Base-by-base conservation (phyloP, 2,888 invertebrate species). In the Norana najaformis region DNA sequence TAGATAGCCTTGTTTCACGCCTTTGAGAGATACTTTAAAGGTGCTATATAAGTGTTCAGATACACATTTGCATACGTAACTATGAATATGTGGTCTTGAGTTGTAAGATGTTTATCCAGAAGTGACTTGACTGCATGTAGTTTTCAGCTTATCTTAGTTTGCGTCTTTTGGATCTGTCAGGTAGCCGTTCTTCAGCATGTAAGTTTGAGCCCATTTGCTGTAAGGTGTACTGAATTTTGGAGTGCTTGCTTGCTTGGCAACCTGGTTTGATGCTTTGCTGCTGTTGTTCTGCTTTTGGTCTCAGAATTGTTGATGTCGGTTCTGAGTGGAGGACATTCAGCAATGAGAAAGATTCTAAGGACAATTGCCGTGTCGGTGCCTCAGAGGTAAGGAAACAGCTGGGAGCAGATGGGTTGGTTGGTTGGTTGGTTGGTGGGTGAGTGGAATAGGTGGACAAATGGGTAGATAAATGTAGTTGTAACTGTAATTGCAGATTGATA, bases 321-420 rank as follows among this genome's bases (percentile, higher is more conserved):
- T 99, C 99, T 8, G 99, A 99, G 95, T 99, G 99, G 99, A 96
- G 99, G 95, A 99, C 99, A 91, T 99, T 99, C 95, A 98, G 98
- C 94, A 99, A 99, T 95, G 99, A 99, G 94, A 99, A 98, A 94
- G 97, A 97, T 90, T 97, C 98, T 18, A 98, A 97, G 0, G 99
- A 99, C 95, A 99, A 99, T 11, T 98, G 98, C 95, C 98, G 99
- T 97, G 99, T 99, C 92, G 99, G 99, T 96, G 99, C 99, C 0
- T 98, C 99, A 0, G 99, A 99, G 93, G 95, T 95, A 91, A 92
- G 91, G 90, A n/a, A 82, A 36, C 23, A 37, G 41, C 38, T 35
- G 37, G 35, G 88, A n/a, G n/a, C n/a, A n/a, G n/a, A n/a, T n/a
- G n/a, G n/a, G n/a, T n/a, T n/a, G n/a, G n/a, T n/a, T n/a, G n/a